Conservation (phyloP, 2,888 invertebrate species). For the Orthonevra nobilis region DNA sequence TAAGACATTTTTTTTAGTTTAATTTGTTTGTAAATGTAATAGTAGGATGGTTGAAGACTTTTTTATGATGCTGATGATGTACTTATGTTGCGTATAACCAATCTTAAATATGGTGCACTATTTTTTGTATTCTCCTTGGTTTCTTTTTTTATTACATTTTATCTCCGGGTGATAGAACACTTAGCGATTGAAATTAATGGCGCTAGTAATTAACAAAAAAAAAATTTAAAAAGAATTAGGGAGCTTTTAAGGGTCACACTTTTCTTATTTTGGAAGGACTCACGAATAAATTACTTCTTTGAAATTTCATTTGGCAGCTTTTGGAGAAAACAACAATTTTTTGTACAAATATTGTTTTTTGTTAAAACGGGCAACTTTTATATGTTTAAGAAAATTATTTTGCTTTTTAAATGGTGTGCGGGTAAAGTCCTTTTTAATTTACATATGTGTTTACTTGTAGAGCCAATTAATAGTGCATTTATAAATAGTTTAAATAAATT, state of each 20-base stretch:
- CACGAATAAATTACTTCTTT: too few species aligned
- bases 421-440: constrained; percentile 22
- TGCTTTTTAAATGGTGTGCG: constrained; percentile 39
- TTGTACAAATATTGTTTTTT: too few species aligned
- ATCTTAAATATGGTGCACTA: constrained; percentile 56
- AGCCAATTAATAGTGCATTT: constrained; percentile 60
- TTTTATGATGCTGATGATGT: constrained; percentile 7
- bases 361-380: too few species aligned
- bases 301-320: background rate
- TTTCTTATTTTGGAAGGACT: too few species aligned
- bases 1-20: constrained; percentile 7
- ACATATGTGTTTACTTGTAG: constrained; percentile 32
- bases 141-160: background rate
- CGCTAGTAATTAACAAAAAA: background rate
- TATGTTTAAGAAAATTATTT: background rate
- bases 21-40: constrained; percentile 62
- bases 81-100: constrained; percentile 29
- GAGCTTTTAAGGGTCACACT: background rate
- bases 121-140: constrained; percentile 29
- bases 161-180: background rate
- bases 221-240: background rate
- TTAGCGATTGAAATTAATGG: too few species aligned
- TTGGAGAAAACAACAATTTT: background rate
- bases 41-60: constrained; percentile 39
- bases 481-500: constrained; percentile 4